Evolutionary conservation across 1,140 invertebrate species (phyloP), one percentile per base, ranked within the genome.

Genomic region (Pseudomyrmex pallidus): DNA sequence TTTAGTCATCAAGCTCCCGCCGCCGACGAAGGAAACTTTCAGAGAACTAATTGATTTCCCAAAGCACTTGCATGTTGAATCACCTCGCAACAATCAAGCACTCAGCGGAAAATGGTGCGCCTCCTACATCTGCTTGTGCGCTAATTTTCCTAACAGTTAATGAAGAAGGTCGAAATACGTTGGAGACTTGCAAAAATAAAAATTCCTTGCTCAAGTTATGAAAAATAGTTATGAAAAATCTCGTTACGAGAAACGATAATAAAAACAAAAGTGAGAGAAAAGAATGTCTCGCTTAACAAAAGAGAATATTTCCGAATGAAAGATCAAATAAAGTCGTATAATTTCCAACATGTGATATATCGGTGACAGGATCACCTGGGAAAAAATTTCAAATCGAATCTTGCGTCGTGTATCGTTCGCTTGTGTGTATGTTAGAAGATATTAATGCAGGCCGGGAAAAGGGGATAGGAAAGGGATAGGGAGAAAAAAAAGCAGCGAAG

Each of bases 381-480:
- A 72, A 72, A 35, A 80, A 80, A 80, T 80, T 80, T 80, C 54
- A 44, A 82, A 74, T 82, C 78, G 73, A 82, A 82, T 74, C 72
- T 74, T 74, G 25, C 72, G 68, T 70, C 63, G 52, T 46, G n/a
- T 59, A 80, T 80, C 66, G 76, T 70, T 80, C 76, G 76, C 46
- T n/a, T 44, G 22, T 57, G 35, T 80, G 66, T 72, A 72, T 80
- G 5, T 35, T 67, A 52, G 72, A 77, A 50, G 83, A 88, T 88
- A 88, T 88, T 88, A 88, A 88, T 87, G 86, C 86, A 74, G 35
- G 66, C 66, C 50, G 46, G 54, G 44, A n/a, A 54, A 50, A 46
- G 12, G n/a, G 22, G 48, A 0, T 35, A 50, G 48, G 62, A 20
- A 52, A 61, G 8, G 52, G 66, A 15, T 17, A 22, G 25, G 15